These are phyloP conservation scores for Cerastis rubricosa DNA, from an alignment of 2,888 invertebrate species.

Conservation along the genomic window DNA sequence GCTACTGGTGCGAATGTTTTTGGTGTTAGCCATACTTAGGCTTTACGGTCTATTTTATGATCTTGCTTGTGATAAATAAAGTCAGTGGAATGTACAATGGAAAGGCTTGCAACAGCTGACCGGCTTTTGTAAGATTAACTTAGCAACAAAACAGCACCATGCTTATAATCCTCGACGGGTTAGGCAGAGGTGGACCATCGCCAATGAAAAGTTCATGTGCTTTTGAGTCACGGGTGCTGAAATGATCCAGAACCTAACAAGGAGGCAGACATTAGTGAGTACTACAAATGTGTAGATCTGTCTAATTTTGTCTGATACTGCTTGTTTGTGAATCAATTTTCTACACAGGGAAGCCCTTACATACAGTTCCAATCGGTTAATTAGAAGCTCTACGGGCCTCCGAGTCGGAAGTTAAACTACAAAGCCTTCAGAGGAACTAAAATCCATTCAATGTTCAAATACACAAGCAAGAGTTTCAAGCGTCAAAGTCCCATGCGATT, in stretches of 20 bases:
- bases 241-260: not conserved
- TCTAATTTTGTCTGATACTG: not conserved
- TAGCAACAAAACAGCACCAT: not conserved
- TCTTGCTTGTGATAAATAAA: not conserved
- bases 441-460: not conserved
- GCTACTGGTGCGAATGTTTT: constrained; percentile 27
- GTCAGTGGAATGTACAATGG: not conserved
- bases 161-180: not conserved
- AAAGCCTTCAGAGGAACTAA: not conserved
- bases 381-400: too few species aligned
- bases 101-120: not conserved
- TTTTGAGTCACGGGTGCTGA: not conserved
- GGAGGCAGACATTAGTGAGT: not conserved
- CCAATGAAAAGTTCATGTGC: not conserved
- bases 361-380: not conserved
- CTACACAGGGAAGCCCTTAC: too few species aligned
- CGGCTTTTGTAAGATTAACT: not conserved
- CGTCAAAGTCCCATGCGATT: not conserved
- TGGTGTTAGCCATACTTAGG: not conserved
- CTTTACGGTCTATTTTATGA: not conserved
- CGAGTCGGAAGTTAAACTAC: not conserved
- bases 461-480: not conserved
- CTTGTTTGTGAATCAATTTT: not conserved
- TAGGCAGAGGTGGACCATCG: not conserved
- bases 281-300: not conserved